Base-by-base conservation (phyloP, 2,113 vertebrate genomes). In the Nicator chloris region DNA sequence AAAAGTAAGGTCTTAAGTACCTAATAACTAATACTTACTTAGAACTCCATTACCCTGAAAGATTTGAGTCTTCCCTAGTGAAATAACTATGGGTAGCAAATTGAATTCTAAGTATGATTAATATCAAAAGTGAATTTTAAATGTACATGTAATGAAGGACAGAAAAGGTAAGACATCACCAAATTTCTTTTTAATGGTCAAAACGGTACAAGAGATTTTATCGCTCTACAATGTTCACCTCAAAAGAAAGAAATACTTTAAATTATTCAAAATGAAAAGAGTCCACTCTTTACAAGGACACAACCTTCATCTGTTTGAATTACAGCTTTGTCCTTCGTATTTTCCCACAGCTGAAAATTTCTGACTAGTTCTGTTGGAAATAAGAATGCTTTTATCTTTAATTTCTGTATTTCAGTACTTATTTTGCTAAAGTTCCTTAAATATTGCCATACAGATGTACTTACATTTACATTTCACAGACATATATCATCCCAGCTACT, bases 101-200 rank as follows among this genome's bases (percentile, higher is more conserved):
- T 91, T 61, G 45, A 92, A 88, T 94, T 95, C 30, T 92, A 94
- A 96, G 78, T 77, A 87, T 85, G 70, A 91, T 95, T 93, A 95
- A 87, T 93, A 94, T 42, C 42, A 64, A 45, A 85, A 95, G 85
- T 59, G 82, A 93, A 93, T 94, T 94, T 96, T 80, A 93, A 92
- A 93, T 78, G 75, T 27, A 39, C 33, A 66, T 26, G 6, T 93
- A 94, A 97, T 81, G 66, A 92, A 90, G 72, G 31, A 88, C 61
- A 90, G 47, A 85, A 90, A 93, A 93, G 86, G 57, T 89, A 95
- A 79, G 77, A 92, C 39, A 94, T 79, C 26, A 89, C 59, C 75
- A 72, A 82, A 94, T 92, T 66, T 82, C n/a, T 87, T 92, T 84
- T 82, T 95, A 92, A 92, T 72, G 40, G 37, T 61, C 91, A 89